Base-by-base conservation (phyloP, 2,888 invertebrate genomes). In the Cheiracanthium punctorium region DNA sequence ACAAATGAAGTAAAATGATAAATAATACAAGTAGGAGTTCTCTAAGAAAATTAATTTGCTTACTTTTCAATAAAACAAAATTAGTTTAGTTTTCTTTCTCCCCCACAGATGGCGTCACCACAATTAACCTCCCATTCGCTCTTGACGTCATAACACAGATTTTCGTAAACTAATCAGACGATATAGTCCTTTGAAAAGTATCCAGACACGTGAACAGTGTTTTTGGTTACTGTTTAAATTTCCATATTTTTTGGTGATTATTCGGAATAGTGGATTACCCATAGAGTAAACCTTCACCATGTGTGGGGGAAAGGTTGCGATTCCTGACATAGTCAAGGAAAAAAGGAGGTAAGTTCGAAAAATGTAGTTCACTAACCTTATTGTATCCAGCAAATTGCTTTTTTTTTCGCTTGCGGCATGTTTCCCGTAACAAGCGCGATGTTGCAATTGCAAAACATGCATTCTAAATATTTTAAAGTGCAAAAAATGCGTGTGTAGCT, bases 291-390 rank as follows among this genome's bases (percentile, higher is more conserved):
- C 29, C 10, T 29, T 48, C 76, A 67, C 73, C 82, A 85, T 85
- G 85, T 85, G 85, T 75, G 85, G 80, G 43, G 85, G 80, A 0
- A 80, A 85, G 67, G 85, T 80, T 37, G 85, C 85, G 24, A 70
- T 85, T 32, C 80, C 75, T 12, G 79, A 79, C 1, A 75, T 85
- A 65, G 85, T 85, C 70, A 85, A 85, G 52, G 85, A 85, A 75
- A 85, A 85, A 75, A 58, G 85, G 65, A 69, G 85, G 85, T 85
- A 79, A 75, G 85, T 69, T 82, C 43, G 8, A 17, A 30, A 28
- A 48, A 72, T 72, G 37, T 71, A 64, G 29, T 80, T 65, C 65
- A 37, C 43, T 72, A 80, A 80, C 80, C 80, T 80, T 65, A 37
- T 65, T 79, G 41, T 37, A n/a, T 30, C 32, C 17, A 30, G 65